Percentiles rank a stretch among this genome's conserved stretches.
These are phyloP conservation scores for Seira musarum DNA, from an alignment of 2,888 invertebrate genomes.

Conservation along the genomic window DNA sequence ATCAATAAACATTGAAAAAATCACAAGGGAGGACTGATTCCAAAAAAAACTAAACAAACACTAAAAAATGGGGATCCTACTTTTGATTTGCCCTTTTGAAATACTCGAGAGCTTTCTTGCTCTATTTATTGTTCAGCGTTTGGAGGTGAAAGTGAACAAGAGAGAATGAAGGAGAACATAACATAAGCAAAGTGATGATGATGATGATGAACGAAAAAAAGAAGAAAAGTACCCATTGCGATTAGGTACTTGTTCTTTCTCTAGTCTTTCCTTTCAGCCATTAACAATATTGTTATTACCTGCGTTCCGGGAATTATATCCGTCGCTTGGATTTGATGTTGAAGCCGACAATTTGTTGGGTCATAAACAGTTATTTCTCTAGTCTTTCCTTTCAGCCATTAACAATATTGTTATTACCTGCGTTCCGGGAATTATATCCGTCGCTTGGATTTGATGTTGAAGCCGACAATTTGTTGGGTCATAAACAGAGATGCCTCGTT, in stretches of 20 bases:
- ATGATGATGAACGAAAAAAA: too few species aligned
- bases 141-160: too few species aligned
- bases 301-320: slow-evolving; percentile 82
- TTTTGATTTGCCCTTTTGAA: too few species aligned
- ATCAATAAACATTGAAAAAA: slow-evolving; percentile 44
- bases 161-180: too few species aligned
- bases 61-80: too few species aligned
- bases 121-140: too few species aligned
- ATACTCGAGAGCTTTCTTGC: too few species aligned
- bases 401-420: slow-evolving; percentile 73
- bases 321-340: slow-evolving; percentile 81
- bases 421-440: slow-evolving; percentile 81
- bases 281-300: slow-evolving; percentile 71
- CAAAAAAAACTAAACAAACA: too few species aligned
- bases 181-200: too few species aligned
- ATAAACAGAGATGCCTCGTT: slow-evolving; percentile 82
- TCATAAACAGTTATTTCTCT: too few species aligned
- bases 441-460: slow-evolving; percentile 81
- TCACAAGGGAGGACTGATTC: slow-evolving; percentile 44
- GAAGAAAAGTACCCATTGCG: too few species aligned
- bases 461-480: slow-evolving; percentile 81
- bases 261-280: slow-evolving; percentile 34
- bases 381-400: slow-evolving; percentile 37
- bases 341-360: slow-evolving; percentile 80
- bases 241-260: too few species aligned